Evolutionary conservation across 2,888 invertebrate genomes (phyloP), one percentile per base, ranked within the genome.

Genomic region (Coelinius sp.): DNA sequence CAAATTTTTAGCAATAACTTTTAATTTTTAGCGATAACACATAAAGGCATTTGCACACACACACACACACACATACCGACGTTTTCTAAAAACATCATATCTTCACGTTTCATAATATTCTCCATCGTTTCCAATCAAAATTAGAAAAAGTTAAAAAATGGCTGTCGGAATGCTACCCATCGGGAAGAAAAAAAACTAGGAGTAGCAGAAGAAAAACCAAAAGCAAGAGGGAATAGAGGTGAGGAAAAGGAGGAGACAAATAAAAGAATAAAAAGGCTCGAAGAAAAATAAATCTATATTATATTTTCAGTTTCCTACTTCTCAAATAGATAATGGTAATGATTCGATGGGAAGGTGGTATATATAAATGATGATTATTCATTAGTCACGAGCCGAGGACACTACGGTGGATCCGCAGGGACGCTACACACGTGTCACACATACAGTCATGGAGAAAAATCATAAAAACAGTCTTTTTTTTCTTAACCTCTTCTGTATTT

Each of bases 171-270:
- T n/a, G n/a, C n/a, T n/a, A n/a, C n/a, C 6, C n/a, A 41, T 49
- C 59, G 49, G 41, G 70, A 64, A 31, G 66, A 49, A 65, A 53
- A 73, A 31, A 49, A 31, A 53, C 53, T 68, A 68, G 22, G 31
- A 59, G 62, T 41, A 53, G 35, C 56, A 49, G 69, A 53, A 71
- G 20, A 27, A 69, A 38, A 70, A 72, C 44, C 67, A 62, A 41
- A 68, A 24, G 56, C 41, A 24, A 41, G 2, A 31, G 38, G 64
- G 49, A 41, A 52, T 35, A 70, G 31, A 46, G 12, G 65, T 63
- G 63, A 52, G 38, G 2, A 5, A 52, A 20, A 25, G 41, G n/a
- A 17, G 38, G 62, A 63, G 27, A 59, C 2, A 35, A 35, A 59
- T 59, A 17, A 17, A 12, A 59, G 31, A 59, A 59, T 59, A 35